These are phyloP conservation scores for Tor tambroides DNA, from an alignment of 2,113 vertebrate species.

Conservation along the genomic window DNA sequence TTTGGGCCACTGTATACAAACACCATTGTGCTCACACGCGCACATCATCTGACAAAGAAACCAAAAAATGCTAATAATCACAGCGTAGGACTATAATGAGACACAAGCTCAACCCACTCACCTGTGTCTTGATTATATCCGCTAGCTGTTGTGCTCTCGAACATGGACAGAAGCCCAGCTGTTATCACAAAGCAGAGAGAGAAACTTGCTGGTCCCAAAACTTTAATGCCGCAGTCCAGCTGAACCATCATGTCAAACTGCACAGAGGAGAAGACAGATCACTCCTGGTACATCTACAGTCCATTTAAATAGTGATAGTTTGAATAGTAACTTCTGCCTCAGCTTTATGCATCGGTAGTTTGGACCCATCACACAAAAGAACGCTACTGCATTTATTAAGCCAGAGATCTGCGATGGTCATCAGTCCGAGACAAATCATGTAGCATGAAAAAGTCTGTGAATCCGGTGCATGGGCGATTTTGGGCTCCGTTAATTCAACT, in stretches of 20 bases:
- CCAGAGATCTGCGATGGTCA: neutral
- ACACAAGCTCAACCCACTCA: slow-evolving; percentile 60
- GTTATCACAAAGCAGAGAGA: slow-evolving; percentile 61
- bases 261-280: slow-evolving; percentile 45
- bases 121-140: slow-evolving; percentile 65
- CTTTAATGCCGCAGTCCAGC: slow-evolving; percentile 54
- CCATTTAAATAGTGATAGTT: slow-evolving; percentile 57
- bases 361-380: slow-evolving; percentile 43
- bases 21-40: neutral
- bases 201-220: slow-evolving; percentile 60
- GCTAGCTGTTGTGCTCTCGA: slow-evolving; percentile 58
- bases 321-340: slow-evolving; percentile 62
- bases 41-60: neutral
- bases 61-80: slow-evolving; percentile 7
- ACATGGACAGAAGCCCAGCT: slow-evolving; percentile 63
- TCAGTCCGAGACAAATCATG: neutral
- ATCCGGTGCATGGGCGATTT: slow-evolving; percentile 7
- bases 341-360: slow-evolving; percentile 41
- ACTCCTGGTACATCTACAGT: slow-evolving; percentile 48
- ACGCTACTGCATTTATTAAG: neutral
- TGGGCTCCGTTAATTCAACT: slow-evolving; percentile 6
- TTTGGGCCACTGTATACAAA: neutral
- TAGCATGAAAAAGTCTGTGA: slow-evolving; percentile 1
- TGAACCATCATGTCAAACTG: slow-evolving; percentile 70
- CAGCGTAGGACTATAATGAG: neutral